These are phyloP conservation scores for Megastigmus dorsalis DNA, from an alignment of 2,888 invertebrate species.

Conservation along the genomic window DNA sequence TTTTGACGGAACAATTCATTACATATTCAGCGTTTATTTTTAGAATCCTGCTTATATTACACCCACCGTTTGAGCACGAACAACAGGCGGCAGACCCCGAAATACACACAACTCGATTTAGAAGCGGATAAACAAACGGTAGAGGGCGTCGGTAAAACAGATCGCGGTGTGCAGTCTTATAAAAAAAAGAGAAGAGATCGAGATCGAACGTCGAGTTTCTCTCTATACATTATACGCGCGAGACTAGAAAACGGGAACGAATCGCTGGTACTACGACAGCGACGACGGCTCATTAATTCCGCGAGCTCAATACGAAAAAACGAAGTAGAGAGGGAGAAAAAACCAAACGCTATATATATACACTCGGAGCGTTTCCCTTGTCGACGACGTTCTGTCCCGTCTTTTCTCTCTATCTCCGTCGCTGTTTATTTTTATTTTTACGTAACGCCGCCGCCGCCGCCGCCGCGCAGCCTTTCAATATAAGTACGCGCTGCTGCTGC, in stretches of 20 bases:
- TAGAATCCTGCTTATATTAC: background rate
- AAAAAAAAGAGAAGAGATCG: no score
- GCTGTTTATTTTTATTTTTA: conserved; percentile 47
- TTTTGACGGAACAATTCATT: no score
- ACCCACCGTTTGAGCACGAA: no score
- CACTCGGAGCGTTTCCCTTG: conserved; percentile 27
- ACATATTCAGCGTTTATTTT: no score
- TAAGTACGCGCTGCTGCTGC: no score
- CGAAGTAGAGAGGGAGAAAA: background rate
- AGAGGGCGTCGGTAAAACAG: no score
- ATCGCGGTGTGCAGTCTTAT: no score
- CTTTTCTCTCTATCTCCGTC: background rate
- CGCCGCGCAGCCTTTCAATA: no score
- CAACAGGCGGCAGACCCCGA: background rate
- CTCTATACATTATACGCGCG: background rate
- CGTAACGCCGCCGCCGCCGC: conserved; percentile 8
- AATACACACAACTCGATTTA: background rate
- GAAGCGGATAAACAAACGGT: background rate
- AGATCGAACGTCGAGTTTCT: background rate
- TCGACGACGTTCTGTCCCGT: background rate
- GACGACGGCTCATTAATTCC: conserved; percentile 44
- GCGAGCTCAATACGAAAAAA: conserved; percentile 22
- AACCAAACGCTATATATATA: no score
- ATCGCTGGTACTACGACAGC: background rate
- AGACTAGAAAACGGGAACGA: conserved; percentile 19